Percentiles rank a stretch among this genome's conserved stretches.
These are phyloP conservation scores for Epiblema foenella DNA, from an alignment of 2,888 invertebrate genomes.

Conservation along the genomic window DNA sequence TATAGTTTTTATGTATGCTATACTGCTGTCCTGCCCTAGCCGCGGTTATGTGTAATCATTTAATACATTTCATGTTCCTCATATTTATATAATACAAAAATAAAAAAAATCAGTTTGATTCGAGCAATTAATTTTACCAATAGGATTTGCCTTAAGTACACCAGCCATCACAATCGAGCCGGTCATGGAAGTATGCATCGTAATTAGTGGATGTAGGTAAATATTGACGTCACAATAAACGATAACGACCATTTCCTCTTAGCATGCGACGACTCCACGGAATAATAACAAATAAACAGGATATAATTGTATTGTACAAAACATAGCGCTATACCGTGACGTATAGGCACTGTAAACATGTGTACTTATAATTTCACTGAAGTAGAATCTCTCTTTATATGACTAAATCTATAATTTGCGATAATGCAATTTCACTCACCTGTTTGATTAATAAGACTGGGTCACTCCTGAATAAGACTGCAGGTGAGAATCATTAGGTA, in stretches of 20 bases:
- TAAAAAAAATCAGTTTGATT: neutral
- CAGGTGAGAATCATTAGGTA: no score
- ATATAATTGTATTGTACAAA: neutral
- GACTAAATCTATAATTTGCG: no score
- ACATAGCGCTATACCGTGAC: neutral
- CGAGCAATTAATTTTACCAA: neutral
- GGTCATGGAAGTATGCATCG: conserved; percentile 27
- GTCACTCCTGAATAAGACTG: no score
- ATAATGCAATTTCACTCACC: no score
- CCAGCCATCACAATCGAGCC: conserved; percentile 14
- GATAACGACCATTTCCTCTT: conserved; percentile 37
- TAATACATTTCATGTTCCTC: neutral
- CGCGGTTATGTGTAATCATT: neutral
- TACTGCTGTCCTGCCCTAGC: no score
- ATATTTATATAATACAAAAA: neutral
- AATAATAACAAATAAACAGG: conserved; percentile 16
- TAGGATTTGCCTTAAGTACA: neutral
- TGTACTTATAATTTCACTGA: neutral
- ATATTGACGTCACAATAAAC: conserved; percentile 35
- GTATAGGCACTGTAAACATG: neutral
- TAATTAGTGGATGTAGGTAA: conserved; percentile 24
- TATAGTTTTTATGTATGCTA: neutral
- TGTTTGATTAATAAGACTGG: no score
- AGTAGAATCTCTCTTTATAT: no score
- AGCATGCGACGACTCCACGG: conserved; percentile 13